Base-by-base conservation (phyloP, 2,888 invertebrate species). In the Cordilura impudica region DNA sequence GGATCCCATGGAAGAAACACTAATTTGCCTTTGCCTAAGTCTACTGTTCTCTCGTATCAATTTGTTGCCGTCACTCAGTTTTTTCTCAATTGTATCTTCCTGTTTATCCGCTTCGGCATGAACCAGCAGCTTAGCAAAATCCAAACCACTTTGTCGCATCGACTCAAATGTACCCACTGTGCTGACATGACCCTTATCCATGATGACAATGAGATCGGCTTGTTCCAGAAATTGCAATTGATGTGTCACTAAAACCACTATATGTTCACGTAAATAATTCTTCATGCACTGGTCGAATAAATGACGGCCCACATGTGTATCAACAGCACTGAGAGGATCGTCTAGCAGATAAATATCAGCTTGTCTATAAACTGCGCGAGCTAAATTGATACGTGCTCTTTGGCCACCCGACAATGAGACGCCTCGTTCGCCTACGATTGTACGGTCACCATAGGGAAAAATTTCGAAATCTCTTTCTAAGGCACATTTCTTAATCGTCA, bases 301-400 rank as follows among this genome's bases (percentile, higher is more conserved):
- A 89, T 96, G 95, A 5, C 95, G 93, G 0, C 97, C 96, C 0
- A 98, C 97, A 87, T 96, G 95, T 0, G 97, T 93, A 90, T 98
- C 98, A 18, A 98, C 97, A 0, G 97, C 97, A 67, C 96, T 95
- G 45, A 98, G 91, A 0, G 97, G 97, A 91, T 98, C 97, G 89
- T 98, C 98, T 58, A 98, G 90, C 14, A 98, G 90, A 87, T 97
- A 97, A 82, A 97, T 94, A 85, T 96, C 96, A 0, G 96, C 94
- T 81, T 96, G 93, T 67, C 94, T 93, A 89, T 97, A 97, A 0
- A 97, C 94, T 0, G 96, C 94, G 81, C 97, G 93, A 0, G 96
- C 97, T 54, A 98, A 91, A 77, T 96, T 96, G 70, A 98, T 95
- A 81, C 98, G 92, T 0, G 97, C 97, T 77, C 96, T 93, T 89